phyloP scores from a whole-genome alignment of 1,140 invertebrate species.

The Ylistrum balloti region DNA sequence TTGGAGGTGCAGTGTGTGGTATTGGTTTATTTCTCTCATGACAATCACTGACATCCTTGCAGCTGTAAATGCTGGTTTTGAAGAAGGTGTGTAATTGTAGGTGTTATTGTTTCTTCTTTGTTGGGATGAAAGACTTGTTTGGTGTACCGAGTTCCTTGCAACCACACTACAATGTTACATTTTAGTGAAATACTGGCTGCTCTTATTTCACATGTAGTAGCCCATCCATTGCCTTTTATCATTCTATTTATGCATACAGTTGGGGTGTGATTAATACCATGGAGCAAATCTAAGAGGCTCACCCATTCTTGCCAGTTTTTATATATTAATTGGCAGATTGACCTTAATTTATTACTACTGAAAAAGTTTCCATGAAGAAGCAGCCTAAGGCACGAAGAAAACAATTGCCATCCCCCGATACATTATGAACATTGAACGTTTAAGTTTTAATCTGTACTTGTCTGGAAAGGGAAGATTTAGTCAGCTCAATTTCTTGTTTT shows the following conservation, averaged over 20 bases:
- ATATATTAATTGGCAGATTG: background rate
- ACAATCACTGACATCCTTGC: background rate
- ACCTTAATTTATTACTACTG: background rate
- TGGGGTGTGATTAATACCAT: background rate
- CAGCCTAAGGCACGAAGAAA: background rate
- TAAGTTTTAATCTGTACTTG: too few relatives aligned
- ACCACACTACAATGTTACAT: background rate
- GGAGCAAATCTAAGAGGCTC: background rate
- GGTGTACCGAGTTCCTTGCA: background rate
- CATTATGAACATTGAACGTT: too few relatives aligned
- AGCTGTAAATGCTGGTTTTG: background rate
- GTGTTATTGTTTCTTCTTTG: background rate
- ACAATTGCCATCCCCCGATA: constrained; percentile 19
- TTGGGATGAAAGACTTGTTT: background rate
- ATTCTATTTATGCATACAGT: background rate
- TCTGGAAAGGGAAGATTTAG: too few relatives aligned
- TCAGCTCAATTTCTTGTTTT: too few relatives aligned
- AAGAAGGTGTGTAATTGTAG: background rate
- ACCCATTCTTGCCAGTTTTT: background rate
- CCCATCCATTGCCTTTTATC: background rate
- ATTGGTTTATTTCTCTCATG: background rate
- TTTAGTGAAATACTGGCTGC: background rate
- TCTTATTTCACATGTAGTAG: constrained; percentile 18
- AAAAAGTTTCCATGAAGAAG: background rate
- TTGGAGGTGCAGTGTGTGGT: too few relatives aligned